Evolutionary conservation across 2,797 vertebrate genomes (phyloP), one percentile per base, ranked within the genome.

Genomic region (Gambusia yucatana): DNA sequence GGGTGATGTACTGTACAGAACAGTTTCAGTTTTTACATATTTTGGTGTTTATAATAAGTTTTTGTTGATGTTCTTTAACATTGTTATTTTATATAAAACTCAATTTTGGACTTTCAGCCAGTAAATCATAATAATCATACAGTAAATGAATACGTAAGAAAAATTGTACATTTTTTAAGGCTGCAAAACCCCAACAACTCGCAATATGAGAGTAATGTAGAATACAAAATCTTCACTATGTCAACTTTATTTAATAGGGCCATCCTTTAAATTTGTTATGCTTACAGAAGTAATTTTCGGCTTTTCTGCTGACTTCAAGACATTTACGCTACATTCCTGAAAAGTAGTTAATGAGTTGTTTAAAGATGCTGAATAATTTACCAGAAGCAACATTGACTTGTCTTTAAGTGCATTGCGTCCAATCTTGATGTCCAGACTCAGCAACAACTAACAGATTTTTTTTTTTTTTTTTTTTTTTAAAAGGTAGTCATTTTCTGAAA

Each of bases 301-400:
- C 5, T 43, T 48, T 43, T 61, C 39, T 1, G 14, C 10, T 97
- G 91, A 73, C 22, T n/a, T 50, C 22, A 28, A 74, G 3, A 87
- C 91, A 88, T 88, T 78, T 63, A 47, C 69, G 41, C 57, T 78
- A 61, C 48, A 91, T 90, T 81, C 48, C 80, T 86, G 74, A 88
- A 92, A 89, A 89, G 82, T 78, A 84, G 82, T 90, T 91, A 88
- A 90, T 82, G 82, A 82, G 82, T 84, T 82, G 84, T 91, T 91
- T 88, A 67, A 81, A 85, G 84, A 33, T 85, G 78, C 48, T 94
- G 80, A 94, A 92, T 94, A 91, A 92, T 95, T 95, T 89, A 93
- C 70, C 75, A 88, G 79, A 90, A 85, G 86, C 91, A 94, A 72
- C 86, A 89, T 75, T 30, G 86, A 90, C 79, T 84, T 52, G 46